These are phyloP conservation scores for Platichthys stellatus DNA, from an alignment of 2,113 vertebrate genomes.

Conservation along the genomic window DNA sequence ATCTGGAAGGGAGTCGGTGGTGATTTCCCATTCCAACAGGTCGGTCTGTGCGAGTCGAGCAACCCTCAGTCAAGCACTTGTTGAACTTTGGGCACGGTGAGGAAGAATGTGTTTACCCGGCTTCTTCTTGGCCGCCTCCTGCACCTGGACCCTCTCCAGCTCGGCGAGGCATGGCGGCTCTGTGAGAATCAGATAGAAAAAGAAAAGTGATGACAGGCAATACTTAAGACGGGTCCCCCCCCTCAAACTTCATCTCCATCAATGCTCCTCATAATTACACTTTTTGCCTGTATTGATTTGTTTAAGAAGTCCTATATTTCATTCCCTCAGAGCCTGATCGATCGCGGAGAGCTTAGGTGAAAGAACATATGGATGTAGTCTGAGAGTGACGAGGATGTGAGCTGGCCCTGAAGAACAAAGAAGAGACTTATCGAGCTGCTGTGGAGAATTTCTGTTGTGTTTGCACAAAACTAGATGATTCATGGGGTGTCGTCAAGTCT, in stretches of 20 bases:
- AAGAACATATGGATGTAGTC: conserved; percentile 49
- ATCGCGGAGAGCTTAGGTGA: conserved; percentile 45
- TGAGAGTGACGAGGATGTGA: conserved; percentile 27
- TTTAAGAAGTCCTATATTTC: conserved; percentile 58
- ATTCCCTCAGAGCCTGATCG: conserved; percentile 30
- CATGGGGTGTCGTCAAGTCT: not conserved
- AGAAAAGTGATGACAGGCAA: conserved; percentile 55
- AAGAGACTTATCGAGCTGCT: too few relatives aligned
- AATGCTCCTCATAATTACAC: conserved; percentile 61
- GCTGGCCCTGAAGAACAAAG: conserved; percentile 10
- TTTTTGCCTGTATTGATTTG: conserved; percentile 53
- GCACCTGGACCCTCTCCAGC: conserved; percentile 93
- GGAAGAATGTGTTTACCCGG: conserved; percentile 71
- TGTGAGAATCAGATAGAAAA: conserved; percentile 61
- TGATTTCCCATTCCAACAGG: conserved; percentile 13
- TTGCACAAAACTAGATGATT: not conserved
- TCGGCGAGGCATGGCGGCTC: conserved; percentile 95
- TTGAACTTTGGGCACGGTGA: not conserved
- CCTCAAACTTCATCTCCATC: conserved; percentile 64
- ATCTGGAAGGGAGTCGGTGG: conserved; percentile 10
- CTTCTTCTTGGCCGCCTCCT: conserved; percentile 91
- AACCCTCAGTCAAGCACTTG: not conserved
- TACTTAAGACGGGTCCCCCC: conserved; percentile 20
- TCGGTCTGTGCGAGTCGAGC: not conserved
- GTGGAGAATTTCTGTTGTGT: not conserved